A percentile compares a stretch with the other conserved stretches of the same genome.
Conservation (phyloP, 2,797 vertebrate species). For the Pyrocephalus nanus region DNA sequence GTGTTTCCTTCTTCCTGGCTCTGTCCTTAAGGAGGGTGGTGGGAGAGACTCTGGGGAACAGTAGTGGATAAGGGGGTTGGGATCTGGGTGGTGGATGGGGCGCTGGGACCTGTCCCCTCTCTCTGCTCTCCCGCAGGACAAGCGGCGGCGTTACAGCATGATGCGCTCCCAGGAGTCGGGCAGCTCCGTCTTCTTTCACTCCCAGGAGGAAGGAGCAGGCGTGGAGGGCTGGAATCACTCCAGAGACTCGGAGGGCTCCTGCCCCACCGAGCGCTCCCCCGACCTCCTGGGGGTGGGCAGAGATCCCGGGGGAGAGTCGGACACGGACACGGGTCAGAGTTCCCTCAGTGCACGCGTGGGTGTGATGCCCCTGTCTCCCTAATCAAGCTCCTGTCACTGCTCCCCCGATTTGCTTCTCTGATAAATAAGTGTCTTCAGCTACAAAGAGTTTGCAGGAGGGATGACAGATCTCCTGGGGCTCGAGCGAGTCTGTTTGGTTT, state of each 20-base stretch:
- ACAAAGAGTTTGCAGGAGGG: not conserved
- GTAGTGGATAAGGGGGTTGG: rapidly evolving
- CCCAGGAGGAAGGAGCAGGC: conserved; percentile 85
- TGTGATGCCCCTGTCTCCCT: not conserved
- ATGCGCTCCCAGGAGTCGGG: conserved; percentile 88
- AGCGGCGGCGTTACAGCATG: conserved; percentile 86
- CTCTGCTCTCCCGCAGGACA: conserved; percentile 79
- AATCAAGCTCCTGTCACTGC: not conserved
- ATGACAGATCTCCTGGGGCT: conserved; percentile 1
- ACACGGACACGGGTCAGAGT: conserved; percentile 47
- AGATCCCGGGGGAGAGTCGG: conserved; percentile 59
- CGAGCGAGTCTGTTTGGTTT: not conserved
- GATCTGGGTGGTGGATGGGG: rapidly evolving
- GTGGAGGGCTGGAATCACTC: conserved; percentile 70
- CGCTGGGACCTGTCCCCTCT: not conserved
- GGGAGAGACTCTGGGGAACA: not conserved
- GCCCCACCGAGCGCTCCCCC: conserved; percentile 54
- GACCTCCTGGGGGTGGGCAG: conserved; percentile 56
- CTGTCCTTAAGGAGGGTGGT: not conserved
- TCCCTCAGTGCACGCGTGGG: not conserved
- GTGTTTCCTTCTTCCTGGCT: not conserved
- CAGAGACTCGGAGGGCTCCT: conserved; percentile 61
- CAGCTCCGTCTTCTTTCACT: conserved; percentile 94
- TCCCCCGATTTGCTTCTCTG: not conserved
- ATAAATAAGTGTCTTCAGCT: not conserved